Conservation (phyloP, 2,888 invertebrate species). For the Ornithoptera priamus region DNA sequence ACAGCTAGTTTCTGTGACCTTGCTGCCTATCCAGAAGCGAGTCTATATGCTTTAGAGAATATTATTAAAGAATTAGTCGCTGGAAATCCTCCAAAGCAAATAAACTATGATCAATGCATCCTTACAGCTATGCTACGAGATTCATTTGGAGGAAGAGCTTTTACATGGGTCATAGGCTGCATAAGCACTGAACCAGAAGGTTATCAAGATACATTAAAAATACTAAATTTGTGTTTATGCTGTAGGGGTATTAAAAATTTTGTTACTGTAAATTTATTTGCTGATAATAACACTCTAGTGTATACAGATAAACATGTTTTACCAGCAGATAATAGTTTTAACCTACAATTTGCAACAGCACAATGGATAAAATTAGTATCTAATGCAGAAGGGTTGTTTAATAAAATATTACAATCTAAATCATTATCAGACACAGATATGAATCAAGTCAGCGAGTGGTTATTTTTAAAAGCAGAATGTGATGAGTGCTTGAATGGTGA, state of each 20-base stretch:
- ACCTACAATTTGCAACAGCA: constrained; percentile 89
- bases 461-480: constrained; percentile 92
- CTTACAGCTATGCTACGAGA: constrained; percentile 85
- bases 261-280: constrained; percentile 86
- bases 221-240: constrained; percentile 83
- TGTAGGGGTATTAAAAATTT: constrained; percentile 85
- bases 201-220: constrained; percentile 84
- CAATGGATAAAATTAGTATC: constrained; percentile 91
- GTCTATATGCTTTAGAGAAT: constrained; percentile 83
- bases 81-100: constrained; percentile 77
- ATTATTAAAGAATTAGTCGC: constrained; percentile 80
- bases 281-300: constrained; percentile 82
- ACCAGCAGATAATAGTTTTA: constrained; percentile 78
- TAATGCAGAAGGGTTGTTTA: constrained; percentile 91
- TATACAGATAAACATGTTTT: constrained; percentile 61
- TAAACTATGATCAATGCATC: constrained; percentile 83
- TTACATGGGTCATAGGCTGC: constrained; percentile 86
- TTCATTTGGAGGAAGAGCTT: constrained; percentile 87
- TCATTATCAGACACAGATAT: constrained; percentile 85
- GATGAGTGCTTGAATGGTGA: constrained; percentile 88
- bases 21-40: constrained; percentile 81
- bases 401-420: constrained; percentile 85
- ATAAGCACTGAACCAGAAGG: constrained; percentile 85
- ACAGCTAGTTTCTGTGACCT: constrained; percentile 88
- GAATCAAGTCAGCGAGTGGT: constrained; percentile 88